Conservation (phyloP, 2,797 vertebrate genomes). For the Botia kubotai region DNA sequence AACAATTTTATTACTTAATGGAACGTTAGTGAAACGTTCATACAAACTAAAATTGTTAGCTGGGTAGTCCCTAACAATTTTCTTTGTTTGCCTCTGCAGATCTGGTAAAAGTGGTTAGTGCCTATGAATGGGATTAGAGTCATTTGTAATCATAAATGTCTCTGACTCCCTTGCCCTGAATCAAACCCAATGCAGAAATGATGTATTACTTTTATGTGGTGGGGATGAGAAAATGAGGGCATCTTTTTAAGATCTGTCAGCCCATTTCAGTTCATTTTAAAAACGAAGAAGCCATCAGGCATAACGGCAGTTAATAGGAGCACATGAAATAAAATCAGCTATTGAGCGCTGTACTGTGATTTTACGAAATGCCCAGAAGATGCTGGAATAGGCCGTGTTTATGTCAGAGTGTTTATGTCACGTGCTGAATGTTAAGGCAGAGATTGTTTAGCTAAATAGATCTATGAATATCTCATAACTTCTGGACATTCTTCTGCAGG, state of each 20-base stretch:
- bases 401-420: slow-evolving; percentile 35
- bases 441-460: slow-evolving; percentile 51
- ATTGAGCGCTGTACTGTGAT: slow-evolving; percentile 32
- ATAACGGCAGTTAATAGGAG: not conserved
- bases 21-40: too few relatives aligned
- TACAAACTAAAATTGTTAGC: too few relatives aligned
- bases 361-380: slow-evolving; percentile 22
- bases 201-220: not conserved
- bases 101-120: slow-evolving; percentile 12
- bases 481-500: slow-evolving; percentile 40
- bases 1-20: too few relatives aligned
- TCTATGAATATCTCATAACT: slow-evolving; percentile 47
- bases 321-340: slow-evolving; percentile 38
- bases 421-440: slow-evolving; percentile 36
- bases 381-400: slow-evolving; percentile 29
- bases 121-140: slow-evolving; percentile 2
- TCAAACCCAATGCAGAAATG: not conserved
- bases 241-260: slow-evolving; percentile 9
- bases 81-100: not conserved
- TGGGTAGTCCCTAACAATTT: not conserved
- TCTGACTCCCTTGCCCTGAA: slow-evolving; percentile 11
- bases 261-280: not conserved
- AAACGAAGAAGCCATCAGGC: not conserved
- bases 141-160: slow-evolving; percentile 22
- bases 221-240: not conserved